Evolutionary conservation across 2,113 vertebrate species (phyloP).

Genomic region (Ceyx melanurus): DNA sequence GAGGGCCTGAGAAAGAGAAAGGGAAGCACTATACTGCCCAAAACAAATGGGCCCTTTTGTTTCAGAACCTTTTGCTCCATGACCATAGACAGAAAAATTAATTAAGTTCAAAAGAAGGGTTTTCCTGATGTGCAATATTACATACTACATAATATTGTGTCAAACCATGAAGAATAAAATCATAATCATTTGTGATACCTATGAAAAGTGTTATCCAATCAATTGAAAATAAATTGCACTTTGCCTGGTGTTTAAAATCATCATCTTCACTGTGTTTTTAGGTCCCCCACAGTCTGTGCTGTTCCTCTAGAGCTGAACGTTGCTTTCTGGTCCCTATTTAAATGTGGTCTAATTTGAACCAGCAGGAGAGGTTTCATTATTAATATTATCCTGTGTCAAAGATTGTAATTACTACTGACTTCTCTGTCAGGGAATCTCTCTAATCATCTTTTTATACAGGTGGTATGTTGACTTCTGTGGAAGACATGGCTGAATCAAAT

Average conservation of each 20-base stretch:
- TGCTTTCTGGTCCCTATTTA: neutral
- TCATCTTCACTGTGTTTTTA: neutral
- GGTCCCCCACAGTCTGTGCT: neutral
- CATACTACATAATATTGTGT: neutral
- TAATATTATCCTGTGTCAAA: neutral
- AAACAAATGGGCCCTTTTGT: neutral
- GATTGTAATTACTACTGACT: neutral
- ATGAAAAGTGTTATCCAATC: neutral
- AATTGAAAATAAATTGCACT: neutral
- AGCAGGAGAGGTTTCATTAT: neutral
- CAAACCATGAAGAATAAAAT: neutral
- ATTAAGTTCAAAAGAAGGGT: neutral
- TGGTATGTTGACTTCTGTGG: slow-evolving; percentile 78
- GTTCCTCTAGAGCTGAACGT: neutral
- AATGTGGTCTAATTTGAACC: neutral
- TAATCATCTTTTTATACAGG: slow-evolving; percentile 58
- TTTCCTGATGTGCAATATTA: neutral
- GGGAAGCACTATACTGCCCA: neutral
- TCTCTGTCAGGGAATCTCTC: neutral
- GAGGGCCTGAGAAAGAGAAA: neutral
- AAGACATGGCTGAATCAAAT: slow-evolving; percentile 75
- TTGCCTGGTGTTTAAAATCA: neutral
- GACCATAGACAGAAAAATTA: neutral
- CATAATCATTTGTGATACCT: neutral
- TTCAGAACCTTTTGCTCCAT: neutral